Percentiles rank a stretch among this genome's conserved stretches.
Conservation (phyloP, 2,888 invertebrate genomes). For the Formica aserva region DNA sequence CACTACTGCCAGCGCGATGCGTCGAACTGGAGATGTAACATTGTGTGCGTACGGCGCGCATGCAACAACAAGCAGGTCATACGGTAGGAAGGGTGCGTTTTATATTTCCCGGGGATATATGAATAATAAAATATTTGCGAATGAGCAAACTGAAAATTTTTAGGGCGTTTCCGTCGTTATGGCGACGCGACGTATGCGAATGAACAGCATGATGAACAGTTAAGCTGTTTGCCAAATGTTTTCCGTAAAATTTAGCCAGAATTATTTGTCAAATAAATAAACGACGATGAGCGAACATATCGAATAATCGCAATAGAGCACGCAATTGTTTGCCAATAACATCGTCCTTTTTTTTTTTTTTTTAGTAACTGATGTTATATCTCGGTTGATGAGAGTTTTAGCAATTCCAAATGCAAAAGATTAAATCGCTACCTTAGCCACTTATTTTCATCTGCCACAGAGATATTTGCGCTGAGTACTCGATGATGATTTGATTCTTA, state of each 20-base stretch:
- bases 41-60: neutral
- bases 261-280: conserved; percentile 12
- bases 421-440: neutral
- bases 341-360: neutral
- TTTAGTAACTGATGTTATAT: conserved; percentile 21
- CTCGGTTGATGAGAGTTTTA: conserved; percentile 17
- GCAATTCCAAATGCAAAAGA: conserved; percentile 16
- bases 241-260: neutral
- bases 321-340: conserved; percentile 24
- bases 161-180: conserved; percentile 1
- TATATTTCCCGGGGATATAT: conserved; percentile 17
- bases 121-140: conserved; percentile 55
- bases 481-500: neutral
- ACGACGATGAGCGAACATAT: conserved; percentile 7
- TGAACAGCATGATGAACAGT: conserved; percentile 22
- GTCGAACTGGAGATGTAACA: conserved; percentile 15
- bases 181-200: neutral
- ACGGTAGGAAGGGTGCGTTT: conserved; percentile 21
- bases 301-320: neutral
- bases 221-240: conserved; percentile 12
- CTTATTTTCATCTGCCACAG: neutral
- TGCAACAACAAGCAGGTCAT: neutral
- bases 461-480: neutral
- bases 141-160: conserved; percentile 33
- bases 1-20: neutral